Conservation (phyloP, 2,113 vertebrate genomes). For the Chroicocephalus ridibundus region DNA sequence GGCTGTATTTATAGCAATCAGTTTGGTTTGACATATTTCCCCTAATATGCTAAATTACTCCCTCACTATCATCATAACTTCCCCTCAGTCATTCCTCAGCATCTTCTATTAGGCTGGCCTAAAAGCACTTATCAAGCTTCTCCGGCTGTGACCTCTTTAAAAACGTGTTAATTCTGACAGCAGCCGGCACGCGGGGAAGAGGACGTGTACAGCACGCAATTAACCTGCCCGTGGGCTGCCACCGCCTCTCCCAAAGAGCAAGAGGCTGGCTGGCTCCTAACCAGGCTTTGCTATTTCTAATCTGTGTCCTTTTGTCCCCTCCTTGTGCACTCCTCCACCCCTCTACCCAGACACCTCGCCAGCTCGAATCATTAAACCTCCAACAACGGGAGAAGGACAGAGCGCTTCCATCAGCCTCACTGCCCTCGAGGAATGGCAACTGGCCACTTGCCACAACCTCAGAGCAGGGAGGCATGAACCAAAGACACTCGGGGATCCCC, state of each 20-base stretch:
- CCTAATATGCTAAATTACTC: constrained; percentile 68
- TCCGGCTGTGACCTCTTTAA: constrained; percentile 32
- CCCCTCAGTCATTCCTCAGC: constrained; percentile 53
- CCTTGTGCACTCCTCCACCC: background rate
- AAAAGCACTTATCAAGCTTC: constrained; percentile 21
- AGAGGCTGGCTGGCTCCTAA: background rate
- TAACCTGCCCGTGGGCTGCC: background rate
- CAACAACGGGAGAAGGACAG: accelerated
- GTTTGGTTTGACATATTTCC: constrained; percentile 70
- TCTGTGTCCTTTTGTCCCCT: background rate
- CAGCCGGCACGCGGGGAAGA: background rate
- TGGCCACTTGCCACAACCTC: accelerated
- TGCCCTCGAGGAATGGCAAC: accelerated
- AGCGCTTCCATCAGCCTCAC: background rate
- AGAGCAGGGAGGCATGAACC: accelerated
- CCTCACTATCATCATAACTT: constrained; percentile 57
- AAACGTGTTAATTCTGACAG: background rate
- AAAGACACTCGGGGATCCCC: background rate
- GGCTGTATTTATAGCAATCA: constrained; percentile 68
- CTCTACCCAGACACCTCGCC: background rate
- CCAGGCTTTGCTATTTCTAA: background rate
- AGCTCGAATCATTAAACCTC: background rate
- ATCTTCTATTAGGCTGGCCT: constrained; percentile 43
- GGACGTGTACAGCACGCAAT: background rate
- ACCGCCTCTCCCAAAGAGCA: background rate